Percentiles rank a stretch among this genome's conserved stretches.
Conservation (phyloP, 1,140 invertebrate genomes). For the Temnothorax nylanderi region DNA sequence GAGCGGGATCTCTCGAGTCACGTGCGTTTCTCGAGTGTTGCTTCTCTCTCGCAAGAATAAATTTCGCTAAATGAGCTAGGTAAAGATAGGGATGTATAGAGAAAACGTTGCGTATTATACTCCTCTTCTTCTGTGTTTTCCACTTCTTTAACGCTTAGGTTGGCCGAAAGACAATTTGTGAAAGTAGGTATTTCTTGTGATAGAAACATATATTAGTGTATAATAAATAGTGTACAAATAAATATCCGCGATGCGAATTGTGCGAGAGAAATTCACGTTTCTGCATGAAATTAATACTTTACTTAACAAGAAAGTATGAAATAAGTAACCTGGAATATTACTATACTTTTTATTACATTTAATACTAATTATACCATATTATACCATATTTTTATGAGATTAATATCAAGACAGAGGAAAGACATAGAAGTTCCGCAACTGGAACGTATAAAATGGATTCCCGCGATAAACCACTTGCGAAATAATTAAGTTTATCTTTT, state of each 20-base stretch:
- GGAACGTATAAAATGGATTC: neutral
- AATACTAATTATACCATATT: neutral
- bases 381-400: neutral
- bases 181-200: neutral
- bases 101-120: neutral
- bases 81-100: neutral
- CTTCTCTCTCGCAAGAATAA: constrained; percentile 18
- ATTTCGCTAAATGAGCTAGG: constrained; percentile 27
- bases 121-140: neutral
- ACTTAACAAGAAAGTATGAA: neutral
- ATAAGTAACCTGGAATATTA: neutral
- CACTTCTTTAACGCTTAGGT: neutral
- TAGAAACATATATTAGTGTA: neutral
- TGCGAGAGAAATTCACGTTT: neutral
- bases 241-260: neutral
- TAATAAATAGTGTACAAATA: neutral
- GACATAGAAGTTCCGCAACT: neutral
- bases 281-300: neutral
- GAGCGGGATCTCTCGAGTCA: constrained; percentile 23
- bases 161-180: neutral
- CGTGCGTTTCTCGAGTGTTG: constrained; percentile 25
- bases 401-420: neutral
- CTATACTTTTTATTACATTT: neutral
- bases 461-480: neutral
- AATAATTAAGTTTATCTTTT: constrained; percentile 30